phyloP scores from a whole-genome alignment of 2,888 invertebrate genomes.

The Xanthorhoe spadicearia region DNA sequence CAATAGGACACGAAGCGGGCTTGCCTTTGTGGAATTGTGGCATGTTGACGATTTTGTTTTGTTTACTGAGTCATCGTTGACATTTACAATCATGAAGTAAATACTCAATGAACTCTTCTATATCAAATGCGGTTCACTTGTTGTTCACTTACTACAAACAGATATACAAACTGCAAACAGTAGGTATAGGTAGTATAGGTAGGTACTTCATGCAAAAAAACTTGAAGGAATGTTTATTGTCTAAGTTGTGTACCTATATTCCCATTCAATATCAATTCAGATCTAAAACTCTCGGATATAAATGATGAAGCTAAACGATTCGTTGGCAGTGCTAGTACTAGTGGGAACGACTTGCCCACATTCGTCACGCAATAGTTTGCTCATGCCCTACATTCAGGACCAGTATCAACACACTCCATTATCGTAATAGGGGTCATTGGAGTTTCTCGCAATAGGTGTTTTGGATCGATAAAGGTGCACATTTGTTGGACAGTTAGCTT shows the following conservation, averaged over 20 bases:
- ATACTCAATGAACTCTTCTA: slow-evolving; percentile 53
- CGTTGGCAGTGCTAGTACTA: slow-evolving; percentile 43
- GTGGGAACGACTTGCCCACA: slow-evolving; percentile 53
- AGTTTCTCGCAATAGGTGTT: slow-evolving; percentile 40
- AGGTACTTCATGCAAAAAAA: slow-evolving; percentile 42
- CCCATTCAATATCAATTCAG: slow-evolving; percentile 39
- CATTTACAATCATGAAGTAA: slow-evolving; percentile 62
- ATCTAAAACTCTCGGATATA: slow-evolving; percentile 42
- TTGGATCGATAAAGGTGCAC: slow-evolving; percentile 42
- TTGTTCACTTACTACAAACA: slow-evolving; percentile 50
- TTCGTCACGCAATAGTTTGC: slow-evolving; percentile 61
- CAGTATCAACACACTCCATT: slow-evolving; percentile 56
- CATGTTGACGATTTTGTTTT: slow-evolving; percentile 54
- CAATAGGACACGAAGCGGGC: slow-evolving; percentile 78
- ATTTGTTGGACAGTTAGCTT: slow-evolving; percentile 58
- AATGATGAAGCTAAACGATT: slow-evolving; percentile 49
- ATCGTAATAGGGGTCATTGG: slow-evolving; percentile 57
- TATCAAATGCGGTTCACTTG: slow-evolving; percentile 42
- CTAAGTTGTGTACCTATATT: slow-evolving; percentile 11
- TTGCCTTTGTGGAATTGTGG: slow-evolving; percentile 52
- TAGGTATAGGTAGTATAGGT: too few relatives aligned
- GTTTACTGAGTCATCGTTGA: slow-evolving; percentile 58
- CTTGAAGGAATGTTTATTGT: slow-evolving; percentile 26
- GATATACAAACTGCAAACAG: slow-evolving; percentile 50
- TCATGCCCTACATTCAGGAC: slow-evolving; percentile 55